phyloP scores from a whole-genome alignment of 2,113 vertebrate species.

The Stomatorhinus ivindoensis region DNA sequence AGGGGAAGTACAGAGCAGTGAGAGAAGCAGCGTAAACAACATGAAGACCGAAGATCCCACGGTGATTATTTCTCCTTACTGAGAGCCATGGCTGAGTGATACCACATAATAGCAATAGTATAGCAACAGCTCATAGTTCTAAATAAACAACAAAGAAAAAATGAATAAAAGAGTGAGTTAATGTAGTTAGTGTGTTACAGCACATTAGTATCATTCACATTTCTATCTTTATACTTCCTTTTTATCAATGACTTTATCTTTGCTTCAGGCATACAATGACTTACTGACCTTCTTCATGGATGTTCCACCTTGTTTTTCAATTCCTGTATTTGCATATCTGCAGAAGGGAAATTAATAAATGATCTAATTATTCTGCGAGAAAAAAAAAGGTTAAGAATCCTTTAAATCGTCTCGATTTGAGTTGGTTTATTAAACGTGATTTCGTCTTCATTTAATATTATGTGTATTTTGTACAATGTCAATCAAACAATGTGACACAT shows the following conservation, averaged over 20 bases:
- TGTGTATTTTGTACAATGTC: background rate
- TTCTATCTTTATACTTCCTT: background rate
- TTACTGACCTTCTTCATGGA: slow-evolving; percentile 71
- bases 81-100: background rate
- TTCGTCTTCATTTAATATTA: background rate
- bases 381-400: background rate
- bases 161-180: background rate
- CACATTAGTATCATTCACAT: background rate
- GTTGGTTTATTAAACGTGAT: background rate
- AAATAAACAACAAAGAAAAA: background rate
- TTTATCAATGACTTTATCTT: background rate
- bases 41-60: background rate
- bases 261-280: background rate
- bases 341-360: background rate
- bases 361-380: background rate
- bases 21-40: background rate
- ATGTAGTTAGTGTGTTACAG: background rate
- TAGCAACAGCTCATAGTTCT: background rate
- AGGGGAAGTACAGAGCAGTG: slow-evolving; percentile 14
- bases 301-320: slow-evolving; percentile 62
- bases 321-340: slow-evolving; percentile 66
- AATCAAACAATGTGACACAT: background rate
- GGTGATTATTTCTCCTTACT: background rate
- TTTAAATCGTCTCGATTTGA: background rate
- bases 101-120: background rate